phyloP scores from a whole-genome alignment of 2,797 vertebrate genomes.

The Siniperca undulata region DNA sequence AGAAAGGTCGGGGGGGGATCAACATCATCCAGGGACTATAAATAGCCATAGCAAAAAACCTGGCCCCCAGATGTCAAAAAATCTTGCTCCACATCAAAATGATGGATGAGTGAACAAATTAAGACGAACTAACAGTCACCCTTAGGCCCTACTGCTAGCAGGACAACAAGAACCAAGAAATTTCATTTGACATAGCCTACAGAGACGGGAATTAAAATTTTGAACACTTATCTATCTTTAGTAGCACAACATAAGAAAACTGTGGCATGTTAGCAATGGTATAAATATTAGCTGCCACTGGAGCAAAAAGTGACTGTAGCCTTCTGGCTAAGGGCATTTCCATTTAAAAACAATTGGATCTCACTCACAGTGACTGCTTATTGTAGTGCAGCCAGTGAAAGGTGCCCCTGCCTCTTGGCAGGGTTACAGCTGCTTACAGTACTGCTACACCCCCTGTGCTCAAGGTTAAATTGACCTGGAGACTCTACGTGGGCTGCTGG shows the following conservation, averaged over 20 bases:
- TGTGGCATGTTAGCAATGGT: not conserved
- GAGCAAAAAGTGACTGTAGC: slow-evolving; percentile 24
- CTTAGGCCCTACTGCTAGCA: not conserved
- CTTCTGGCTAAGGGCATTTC: slow-evolving; percentile 49
- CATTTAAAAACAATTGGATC: slow-evolving; percentile 63
- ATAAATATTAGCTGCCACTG: slow-evolving; percentile 9
- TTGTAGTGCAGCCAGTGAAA: slow-evolving; percentile 52
- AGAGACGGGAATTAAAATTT: slow-evolving; percentile 17
- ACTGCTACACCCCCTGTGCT: slow-evolving; percentile 69
- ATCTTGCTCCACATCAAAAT: slow-evolving; percentile 21
- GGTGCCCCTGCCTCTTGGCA: slow-evolving; percentile 68
- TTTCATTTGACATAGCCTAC: not conserved
- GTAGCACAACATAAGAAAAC: not conserved
- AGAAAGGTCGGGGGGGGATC: slow-evolving; percentile 7
- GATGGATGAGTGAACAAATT: slow-evolving; percentile 25
- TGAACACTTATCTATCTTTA: not conserved
- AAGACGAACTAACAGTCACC: slow-evolving; percentile 9
- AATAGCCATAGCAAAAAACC: slow-evolving; percentile 4
- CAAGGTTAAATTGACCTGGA: slow-evolving; percentile 85
- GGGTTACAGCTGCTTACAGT: slow-evolving; percentile 70
- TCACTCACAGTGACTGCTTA: slow-evolving; percentile 43
- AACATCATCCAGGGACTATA: slow-evolving; percentile 1
- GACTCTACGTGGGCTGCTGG: slow-evolving; percentile 74
- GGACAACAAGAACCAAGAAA: slow-evolving; percentile 6
- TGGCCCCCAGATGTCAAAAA: slow-evolving; percentile 1